Base-by-base conservation (phyloP, 2,797 vertebrate genomes). In the Cercopithecus mitis region DNA sequence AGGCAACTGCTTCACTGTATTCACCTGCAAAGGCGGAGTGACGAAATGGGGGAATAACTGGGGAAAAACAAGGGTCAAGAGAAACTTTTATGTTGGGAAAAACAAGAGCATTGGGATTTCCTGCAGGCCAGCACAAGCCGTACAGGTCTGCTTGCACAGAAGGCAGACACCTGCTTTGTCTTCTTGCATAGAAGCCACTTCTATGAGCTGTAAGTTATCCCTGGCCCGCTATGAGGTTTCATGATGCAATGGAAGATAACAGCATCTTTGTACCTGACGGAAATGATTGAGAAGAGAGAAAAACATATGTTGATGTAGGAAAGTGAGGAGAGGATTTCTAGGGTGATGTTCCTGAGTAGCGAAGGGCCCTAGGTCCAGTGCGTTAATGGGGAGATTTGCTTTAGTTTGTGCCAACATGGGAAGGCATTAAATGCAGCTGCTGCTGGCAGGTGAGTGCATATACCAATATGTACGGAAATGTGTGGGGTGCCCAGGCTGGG, bases 31-130 rank as follows among this genome's bases (percentile, higher is more conserved):
- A 64, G 11, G 39, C 3, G 55, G 50, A 15, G 41, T n/a, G 50
- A 27, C 0, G 19, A 25, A 33, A 30, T 0, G 3, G 33, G 39
- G n/a, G 47, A 25, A 7, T 25, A 33, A 5, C 50, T 4, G 24
- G 52, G 24, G 24, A 7, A 8, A 0, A 67, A 1, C 4, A 33
- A 14, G 19, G 50, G 50, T 73, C 80, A 30, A 72, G 33, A 83
- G 41, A 22, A 45, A 64, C 24, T 36, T 45, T 58, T 41, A 43
- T 15, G 17, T 14, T 10, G 20, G 20, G 30, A 83, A 36, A 19
- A 12, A 10, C 13, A 9, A 73, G 7, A 41, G 12, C 52, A 58
- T 10, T 36, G 20, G n/a, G 41, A 10, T 47, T 41, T n/a, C 41
- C 61, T 10, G 22, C 33, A 41, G 39, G 47, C 19, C 50, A 15